Evolutionary conservation across 2,888 invertebrate genomes (phyloP).

Genomic region (Apomyelois bistriatella): DNA sequence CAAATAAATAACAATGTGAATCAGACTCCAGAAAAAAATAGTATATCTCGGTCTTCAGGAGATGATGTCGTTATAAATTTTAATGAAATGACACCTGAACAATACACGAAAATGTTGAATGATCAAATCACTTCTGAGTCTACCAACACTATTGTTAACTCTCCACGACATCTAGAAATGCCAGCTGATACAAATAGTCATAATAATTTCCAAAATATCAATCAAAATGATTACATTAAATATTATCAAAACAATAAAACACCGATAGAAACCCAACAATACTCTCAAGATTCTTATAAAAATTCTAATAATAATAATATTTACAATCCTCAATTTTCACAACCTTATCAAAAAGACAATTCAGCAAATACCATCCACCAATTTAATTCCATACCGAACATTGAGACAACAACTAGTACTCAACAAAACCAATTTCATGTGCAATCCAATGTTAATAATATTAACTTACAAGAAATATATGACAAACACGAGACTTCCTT

Average conservation of each 20-base stretch:
- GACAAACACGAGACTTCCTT: not conserved
- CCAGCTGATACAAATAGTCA: constrained; percentile 13
- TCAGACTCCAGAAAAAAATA: constrained; percentile 53
- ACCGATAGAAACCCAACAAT: constrained; percentile 7
- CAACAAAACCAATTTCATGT: not conserved
- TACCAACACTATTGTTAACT: constrained; percentile 23
- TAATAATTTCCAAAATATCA: constrained; percentile 19
- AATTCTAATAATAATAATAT: not conserved
- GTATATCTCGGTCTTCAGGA: constrained; percentile 66
- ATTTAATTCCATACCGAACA: not conserved
- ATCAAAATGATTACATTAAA: constrained; percentile 17
- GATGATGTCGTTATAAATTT: constrained; percentile 70
- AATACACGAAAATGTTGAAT: constrained; percentile 62
- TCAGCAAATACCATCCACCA: not conserved
- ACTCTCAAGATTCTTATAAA: constrained; percentile 17
- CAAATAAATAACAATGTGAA: constrained; percentile 33
- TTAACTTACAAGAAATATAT: not conserved
- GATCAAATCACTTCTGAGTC: constrained; percentile 43
- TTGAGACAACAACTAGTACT: not conserved
- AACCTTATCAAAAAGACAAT: not conserved
- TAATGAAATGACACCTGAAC: constrained; percentile 63
- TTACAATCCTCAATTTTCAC: constrained; percentile 8
- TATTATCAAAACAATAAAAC: constrained; percentile 16
- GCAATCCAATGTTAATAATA: not conserved
- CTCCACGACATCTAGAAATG: constrained; percentile 18